Evolutionary conservation across 2,888 invertebrate genomes (phyloP).

Genomic region (Tachina fera): DNA sequence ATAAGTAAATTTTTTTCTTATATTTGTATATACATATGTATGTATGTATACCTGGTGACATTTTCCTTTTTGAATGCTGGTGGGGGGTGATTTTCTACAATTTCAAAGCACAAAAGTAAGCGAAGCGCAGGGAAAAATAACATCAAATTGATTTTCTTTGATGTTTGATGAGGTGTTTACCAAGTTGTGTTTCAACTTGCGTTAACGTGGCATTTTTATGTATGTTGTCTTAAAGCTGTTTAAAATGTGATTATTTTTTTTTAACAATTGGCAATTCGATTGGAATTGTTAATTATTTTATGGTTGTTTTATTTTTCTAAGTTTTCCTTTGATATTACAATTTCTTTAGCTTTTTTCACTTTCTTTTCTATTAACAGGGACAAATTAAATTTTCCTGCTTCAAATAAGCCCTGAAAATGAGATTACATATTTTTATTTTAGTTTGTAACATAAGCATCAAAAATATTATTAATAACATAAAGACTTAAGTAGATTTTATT

Average conservation of each 20-base stretch:
- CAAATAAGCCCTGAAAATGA: conserved; percentile 19
- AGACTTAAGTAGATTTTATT: neutral
- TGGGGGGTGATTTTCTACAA: conserved; percentile 47
- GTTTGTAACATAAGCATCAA: neutral
- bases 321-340: conserved; percentile 44
- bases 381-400: conserved; percentile 10
- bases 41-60: conserved; percentile 26
- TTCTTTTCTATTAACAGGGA: neutral
- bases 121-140: conserved; percentile 18
- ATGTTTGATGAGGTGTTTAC: conserved; percentile 79
- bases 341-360: neutral
- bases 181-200: conserved; percentile 76
- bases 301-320: conserved; percentile 69
- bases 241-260: conserved; percentile 20
- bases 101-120: conserved; percentile 28
- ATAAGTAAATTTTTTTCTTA: conserved; percentile 59
- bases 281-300: conserved; percentile 79
- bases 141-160: conserved; percentile 77
- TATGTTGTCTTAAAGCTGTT: neutral
- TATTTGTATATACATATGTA: neutral
- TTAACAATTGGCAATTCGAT: conserved; percentile 79
- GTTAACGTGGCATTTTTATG: conserved; percentile 29
- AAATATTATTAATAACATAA: neutral
- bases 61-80: neutral
- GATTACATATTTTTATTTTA: neutral